Conservation (phyloP, 1,140 invertebrate species). For the Rhyacophila brunnea region DNA sequence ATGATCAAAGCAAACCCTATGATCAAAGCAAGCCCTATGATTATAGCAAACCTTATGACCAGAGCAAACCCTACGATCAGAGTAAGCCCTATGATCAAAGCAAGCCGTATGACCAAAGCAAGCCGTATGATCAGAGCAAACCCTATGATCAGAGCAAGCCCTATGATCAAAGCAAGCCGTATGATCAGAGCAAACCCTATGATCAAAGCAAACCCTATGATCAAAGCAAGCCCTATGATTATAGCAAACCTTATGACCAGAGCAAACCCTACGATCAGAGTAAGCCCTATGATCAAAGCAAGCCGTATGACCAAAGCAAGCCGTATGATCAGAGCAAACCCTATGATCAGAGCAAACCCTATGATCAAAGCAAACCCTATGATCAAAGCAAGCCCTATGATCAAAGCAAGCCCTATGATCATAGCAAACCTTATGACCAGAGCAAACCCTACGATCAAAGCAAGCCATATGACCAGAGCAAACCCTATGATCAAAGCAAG, state of each 20-base stretch:
- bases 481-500: too few relatives aligned
- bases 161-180: constrained; percentile 5
- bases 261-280: background rate
- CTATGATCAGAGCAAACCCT: background rate
- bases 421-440: constrained; percentile 7
- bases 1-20: constrained; percentile 5
- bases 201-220: constrained; percentile 8
- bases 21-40: constrained; percentile 18
- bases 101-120: background rate
- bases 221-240: constrained; percentile 13
- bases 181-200: constrained; percentile 2
- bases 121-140: background rate
- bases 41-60: constrained; percentile 11
- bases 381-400: constrained; percentile 6
- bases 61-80: background rate
- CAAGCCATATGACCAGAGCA: constrained; percentile 15
- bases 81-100: background rate
- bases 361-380: constrained; percentile 6
- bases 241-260: constrained; percentile 13
- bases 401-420: constrained; percentile 3
- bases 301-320: background rate
- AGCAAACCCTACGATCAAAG: constrained; percentile 16
- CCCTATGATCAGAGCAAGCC: constrained; percentile 5
- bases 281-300: constrained; percentile 1
- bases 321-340: background rate